Base-by-base conservation (phyloP, 2,888 invertebrate species). In the Odontothrips loti region DNA sequence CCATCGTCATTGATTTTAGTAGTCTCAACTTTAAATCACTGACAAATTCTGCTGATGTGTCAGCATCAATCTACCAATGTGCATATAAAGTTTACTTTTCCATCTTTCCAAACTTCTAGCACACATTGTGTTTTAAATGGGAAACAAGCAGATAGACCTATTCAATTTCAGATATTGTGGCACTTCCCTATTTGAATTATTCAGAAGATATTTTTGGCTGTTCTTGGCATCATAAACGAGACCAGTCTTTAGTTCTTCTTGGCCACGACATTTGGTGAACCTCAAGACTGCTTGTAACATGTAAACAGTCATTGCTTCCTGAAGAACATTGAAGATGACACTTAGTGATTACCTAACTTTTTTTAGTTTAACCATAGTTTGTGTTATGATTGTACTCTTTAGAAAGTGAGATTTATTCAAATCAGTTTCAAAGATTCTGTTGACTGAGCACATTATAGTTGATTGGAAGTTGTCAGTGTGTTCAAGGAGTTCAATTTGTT, bases 241-340 rank as follows among this genome's bases (percentile, higher is more conserved):
- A 75, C 68, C 68, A 75, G 68, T 27, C 27, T 23, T 27, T 27
- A 23, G 9, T 27, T 27, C 68, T 27, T 27, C 68, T 23, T 27
- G 23, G 68, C 68, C 68, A 75, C 12, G 8, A 8, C 12, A 68
- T 27, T 75, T 75, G 68, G 68, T 9, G 23, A 75, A 75, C 58
- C 23, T 75, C 68, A 75, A 75, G 68, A 75, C 68, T 75, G 68
- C 68, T 75, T 75, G 68, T 27, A 75, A 75, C 68, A 75, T 75
- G 23, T 75, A 75, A 75, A 75, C 68, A 75, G 68, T 75, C 68
- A 27, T 75, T 75, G 68, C 68, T 75, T 75, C 68, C 68, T 75
- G 27, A 75, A 27, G 68, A 75, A 75, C 68, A 75, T 10, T 75
- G 68, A 27, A 12, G 68, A 75, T 75, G 68, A 23, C 23, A n/a